Percentiles rank a stretch among this genome's conserved stretches.
Conservation (phyloP, 2,888 invertebrate genomes). For the Tuberolachnus salignus region DNA sequence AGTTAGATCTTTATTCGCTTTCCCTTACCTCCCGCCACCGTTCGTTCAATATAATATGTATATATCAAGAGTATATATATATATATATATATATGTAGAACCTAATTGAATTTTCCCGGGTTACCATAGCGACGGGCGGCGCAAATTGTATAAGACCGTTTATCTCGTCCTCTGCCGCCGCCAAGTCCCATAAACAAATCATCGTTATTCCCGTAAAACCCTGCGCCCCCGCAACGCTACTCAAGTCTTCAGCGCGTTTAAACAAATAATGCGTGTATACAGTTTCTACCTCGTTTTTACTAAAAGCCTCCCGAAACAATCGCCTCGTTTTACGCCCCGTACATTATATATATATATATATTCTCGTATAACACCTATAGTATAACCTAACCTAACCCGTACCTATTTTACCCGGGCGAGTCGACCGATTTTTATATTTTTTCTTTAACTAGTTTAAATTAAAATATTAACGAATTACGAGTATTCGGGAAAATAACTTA, state of each 20-base stretch:
- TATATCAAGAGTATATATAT: neutral
- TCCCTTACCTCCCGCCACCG: neutral
- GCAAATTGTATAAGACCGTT: conserved; percentile 43
- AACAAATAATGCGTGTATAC: neutral
- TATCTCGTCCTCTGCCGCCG: conserved; percentile 24
- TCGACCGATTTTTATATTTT: too few species aligned
- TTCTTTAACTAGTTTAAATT: too few species aligned
- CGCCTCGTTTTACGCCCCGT: conserved; percentile 59
- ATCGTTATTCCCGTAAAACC: conserved; percentile 33
- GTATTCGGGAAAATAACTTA: too few species aligned
- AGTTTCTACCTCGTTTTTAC: conserved; percentile 25
- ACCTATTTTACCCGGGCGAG: too few species aligned
- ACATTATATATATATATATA: too few species aligned
- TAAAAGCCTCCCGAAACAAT: conserved; percentile 24
- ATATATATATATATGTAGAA: neutral
- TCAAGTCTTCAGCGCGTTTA: too few species aligned
- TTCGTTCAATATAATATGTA: conserved; percentile 9
- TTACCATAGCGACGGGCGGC: conserved; percentile 14
- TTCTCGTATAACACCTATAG: too few species aligned
- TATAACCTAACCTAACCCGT: too few species aligned
- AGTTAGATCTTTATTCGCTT: conserved; percentile 1
- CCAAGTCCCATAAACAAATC: conserved; percentile 27
- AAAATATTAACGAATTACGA: too few species aligned
- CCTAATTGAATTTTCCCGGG: conserved; percentile 23
- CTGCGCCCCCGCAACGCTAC: neutral